Conservation (phyloP, 2,888 invertebrate species). For the Coenonympha glycerion region DNA sequence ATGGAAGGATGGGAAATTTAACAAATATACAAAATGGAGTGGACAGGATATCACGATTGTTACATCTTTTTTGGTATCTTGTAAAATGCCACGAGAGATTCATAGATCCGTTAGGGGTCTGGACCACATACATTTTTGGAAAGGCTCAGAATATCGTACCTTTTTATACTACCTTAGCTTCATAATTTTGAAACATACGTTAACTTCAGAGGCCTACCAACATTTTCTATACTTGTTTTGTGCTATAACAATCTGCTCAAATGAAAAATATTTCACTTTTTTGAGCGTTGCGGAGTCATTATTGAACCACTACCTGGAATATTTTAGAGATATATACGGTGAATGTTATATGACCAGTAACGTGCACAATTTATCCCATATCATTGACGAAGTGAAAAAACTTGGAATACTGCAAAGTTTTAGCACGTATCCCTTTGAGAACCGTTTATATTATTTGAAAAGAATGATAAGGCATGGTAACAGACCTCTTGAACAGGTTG, state of each 20-base stretch:
- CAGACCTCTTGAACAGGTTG: not conserved
- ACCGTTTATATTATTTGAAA: not conserved
- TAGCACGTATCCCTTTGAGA: not conserved
- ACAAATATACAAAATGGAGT: not conserved
- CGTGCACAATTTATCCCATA: not conserved
- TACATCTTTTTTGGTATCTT: not conserved
- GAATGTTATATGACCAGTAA: not conserved
- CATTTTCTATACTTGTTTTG: not conserved
- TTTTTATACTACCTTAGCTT: not conserved
- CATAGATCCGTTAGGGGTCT: not conserved
- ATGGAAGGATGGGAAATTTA: not conserved
- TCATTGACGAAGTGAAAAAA: not conserved
- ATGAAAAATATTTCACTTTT: not conserved
- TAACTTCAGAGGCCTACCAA: not conserved
- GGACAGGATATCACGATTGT: not conserved
- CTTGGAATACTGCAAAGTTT: not conserved
- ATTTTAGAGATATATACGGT: not conserved
- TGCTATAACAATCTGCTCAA: not conserved
- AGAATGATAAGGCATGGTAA: not conserved
- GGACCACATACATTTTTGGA: not conserved
- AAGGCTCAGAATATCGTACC: not conserved
- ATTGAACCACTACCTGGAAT: not conserved
- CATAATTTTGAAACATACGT: not conserved
- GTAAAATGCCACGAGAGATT: not conserved
- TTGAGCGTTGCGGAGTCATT: not conserved